Evolutionary conservation across 2,113 vertebrate species (phyloP), one percentile per base, ranked within the genome.

Genomic region (Xenopus borealis): DNA sequence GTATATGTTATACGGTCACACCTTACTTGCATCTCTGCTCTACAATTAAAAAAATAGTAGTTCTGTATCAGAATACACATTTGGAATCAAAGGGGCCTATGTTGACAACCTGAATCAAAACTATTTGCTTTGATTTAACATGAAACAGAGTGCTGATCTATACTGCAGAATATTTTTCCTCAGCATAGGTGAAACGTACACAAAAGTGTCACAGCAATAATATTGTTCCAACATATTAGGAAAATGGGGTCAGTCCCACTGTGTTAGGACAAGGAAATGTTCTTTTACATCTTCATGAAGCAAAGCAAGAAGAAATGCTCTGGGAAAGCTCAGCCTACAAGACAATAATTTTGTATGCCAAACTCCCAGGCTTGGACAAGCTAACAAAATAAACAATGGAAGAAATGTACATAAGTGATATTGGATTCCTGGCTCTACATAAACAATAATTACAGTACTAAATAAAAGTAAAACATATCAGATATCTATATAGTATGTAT

Each of bases 231-330:
- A 57, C 30, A 63, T 11, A 46, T 66, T 63, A 46, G 11, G 55
- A 65, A 73, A 58, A 50, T 66, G 17, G 40, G 72, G 62, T 66
- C 72, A 75, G 19, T 19, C 3, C 17, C 53, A 23, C 10, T 61
- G 13, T 61, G 55, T 50, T 61, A 47, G 14, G 53, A 33, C 40
- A 23, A 66, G 11, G 17, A n/a, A 19, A 17, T 57, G 47, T 45
- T 33, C 64, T 16, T 12, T 50, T 58, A 14, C 65, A 27, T 27
- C 53, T 66, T 10, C 40, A 61, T 23, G 14, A 75, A 55, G 20
- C 53, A 75, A 59, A 75, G 59, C 72, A 74, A 67, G 30, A 75
- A 53, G 55, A 76, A 69, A 45, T 63, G 27, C 23, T 63, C 58
- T 63, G 66, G 58, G 59, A n/a, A 69, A 63, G 40, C 59, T 76